A percentile compares a stretch with the other conserved stretches of the same genome.
These are phyloP conservation scores for Vulpes vulpes DNA, from an alignment of 2,113 vertebrate species.

Conservation along the genomic window DNA sequence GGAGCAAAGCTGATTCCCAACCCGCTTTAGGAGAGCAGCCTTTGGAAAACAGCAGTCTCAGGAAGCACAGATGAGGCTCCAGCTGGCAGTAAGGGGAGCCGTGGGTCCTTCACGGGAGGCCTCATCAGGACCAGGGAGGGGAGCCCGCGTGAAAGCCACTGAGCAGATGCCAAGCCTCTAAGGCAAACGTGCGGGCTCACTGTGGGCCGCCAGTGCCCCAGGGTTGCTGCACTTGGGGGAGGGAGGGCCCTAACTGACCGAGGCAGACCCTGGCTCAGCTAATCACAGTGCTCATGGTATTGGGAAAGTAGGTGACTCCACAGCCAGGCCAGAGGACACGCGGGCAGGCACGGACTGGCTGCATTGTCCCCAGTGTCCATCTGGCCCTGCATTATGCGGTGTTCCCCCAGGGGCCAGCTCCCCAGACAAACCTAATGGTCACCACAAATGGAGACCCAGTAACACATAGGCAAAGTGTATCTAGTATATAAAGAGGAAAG, in stretches of 20 bases:
- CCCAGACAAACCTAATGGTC: neutral
- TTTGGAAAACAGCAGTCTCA: neutral
- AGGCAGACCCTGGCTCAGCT: neutral
- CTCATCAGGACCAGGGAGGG: neutral
- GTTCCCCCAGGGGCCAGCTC: neutral
- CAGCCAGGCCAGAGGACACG: neutral
- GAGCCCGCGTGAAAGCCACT: neutral
- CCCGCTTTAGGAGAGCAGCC: neutral
- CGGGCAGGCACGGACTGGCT: neutral
- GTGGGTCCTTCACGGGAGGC: too few species aligned
- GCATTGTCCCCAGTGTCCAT: fast-evolving
- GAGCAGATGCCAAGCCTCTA: neutral
- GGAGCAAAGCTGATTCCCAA: neutral
- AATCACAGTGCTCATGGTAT: neutral
- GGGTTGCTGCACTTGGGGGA: neutral
- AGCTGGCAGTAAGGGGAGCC: neutral
- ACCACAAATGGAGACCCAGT: neutral
- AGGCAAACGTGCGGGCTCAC: neutral
- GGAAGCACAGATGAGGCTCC: neutral
- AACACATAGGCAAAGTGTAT: neutral
- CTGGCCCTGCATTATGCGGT: neutral
- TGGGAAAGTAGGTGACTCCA: neutral
- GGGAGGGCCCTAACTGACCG: neutral
- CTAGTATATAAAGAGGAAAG: neutral
- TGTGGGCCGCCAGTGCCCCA: neutral